Percentiles rank a stretch among this genome's conserved stretches.
Evolutionary conservation across 2,113 vertebrate species (phyloP).

Genomic region (Naja naja): DNA sequence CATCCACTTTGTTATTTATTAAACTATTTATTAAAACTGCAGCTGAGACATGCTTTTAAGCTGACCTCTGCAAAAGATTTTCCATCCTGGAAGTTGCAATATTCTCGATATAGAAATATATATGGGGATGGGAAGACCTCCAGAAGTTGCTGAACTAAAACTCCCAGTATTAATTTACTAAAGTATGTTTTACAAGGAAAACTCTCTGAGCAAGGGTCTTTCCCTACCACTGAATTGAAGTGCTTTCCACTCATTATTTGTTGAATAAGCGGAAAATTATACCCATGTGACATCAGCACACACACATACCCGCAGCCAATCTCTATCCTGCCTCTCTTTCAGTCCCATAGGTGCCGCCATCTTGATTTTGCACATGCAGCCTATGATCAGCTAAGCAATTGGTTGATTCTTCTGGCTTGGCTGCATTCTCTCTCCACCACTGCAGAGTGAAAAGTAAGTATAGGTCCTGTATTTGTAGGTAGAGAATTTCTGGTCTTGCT

Average conservation of each 20-base stretch:
- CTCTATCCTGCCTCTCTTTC: background rate
- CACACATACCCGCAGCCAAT: background rate
- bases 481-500: background rate
- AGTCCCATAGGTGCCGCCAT: background rate
- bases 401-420: background rate
- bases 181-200: background rate
- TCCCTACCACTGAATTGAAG: background rate
- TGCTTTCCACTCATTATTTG: background rate
- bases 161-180: background rate
- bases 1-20: slow-evolving; percentile 9
- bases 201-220: background rate
- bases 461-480: background rate
- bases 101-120: background rate
- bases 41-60: background rate
- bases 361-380: background rate
- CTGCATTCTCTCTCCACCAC: background rate
- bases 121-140: background rate
- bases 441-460: background rate
- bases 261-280: background rate
- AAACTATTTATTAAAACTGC: background rate
- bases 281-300: background rate
- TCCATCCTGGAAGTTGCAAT: background rate
- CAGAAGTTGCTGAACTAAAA: background rate
- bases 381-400: background rate
- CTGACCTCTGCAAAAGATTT: background rate